Conservation (phyloP, 2,113 vertebrate genomes). For the Psittacara wagleri region DNA sequence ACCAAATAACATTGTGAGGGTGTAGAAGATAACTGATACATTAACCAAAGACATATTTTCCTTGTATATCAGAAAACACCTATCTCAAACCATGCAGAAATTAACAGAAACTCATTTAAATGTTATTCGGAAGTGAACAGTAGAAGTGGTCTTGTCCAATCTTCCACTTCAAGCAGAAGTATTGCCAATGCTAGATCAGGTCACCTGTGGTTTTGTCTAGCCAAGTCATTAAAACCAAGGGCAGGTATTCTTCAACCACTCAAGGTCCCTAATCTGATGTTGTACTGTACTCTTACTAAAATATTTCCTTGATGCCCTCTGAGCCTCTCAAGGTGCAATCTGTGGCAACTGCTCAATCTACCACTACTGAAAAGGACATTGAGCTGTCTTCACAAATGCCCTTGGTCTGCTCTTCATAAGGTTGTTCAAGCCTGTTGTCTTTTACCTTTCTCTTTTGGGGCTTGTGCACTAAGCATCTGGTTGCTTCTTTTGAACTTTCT, state of each 20-base stretch:
- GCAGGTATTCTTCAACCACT: accelerated
- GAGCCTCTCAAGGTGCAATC: not conserved
- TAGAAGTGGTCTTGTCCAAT: not conserved
- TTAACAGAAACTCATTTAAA: not conserved
- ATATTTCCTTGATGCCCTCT: not conserved
- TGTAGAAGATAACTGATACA: not conserved
- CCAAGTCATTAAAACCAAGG: not conserved
- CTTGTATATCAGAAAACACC: not conserved
- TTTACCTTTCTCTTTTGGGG: not conserved
- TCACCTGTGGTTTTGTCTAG: not conserved
- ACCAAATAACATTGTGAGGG: not conserved
- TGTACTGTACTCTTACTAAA: not conserved
- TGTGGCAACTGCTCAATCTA: not conserved
- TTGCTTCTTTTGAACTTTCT: not conserved
- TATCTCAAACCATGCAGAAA: not conserved
- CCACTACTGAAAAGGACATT: not conserved
- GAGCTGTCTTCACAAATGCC: not conserved
- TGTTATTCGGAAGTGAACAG: not conserved
- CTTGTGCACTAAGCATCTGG: too few relatives aligned
- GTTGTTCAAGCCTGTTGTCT: not conserved
- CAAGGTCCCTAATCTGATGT: accelerated
- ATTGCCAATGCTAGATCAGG: not conserved
- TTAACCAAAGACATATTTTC: not conserved
- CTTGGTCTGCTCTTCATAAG: not conserved
- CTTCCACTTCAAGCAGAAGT: not conserved